Percentiles rank a stretch among this genome's conserved stretches.
Evolutionary conservation across 2,888 invertebrate species (phyloP).

Genomic region (Hybos culiciformis): DNA sequence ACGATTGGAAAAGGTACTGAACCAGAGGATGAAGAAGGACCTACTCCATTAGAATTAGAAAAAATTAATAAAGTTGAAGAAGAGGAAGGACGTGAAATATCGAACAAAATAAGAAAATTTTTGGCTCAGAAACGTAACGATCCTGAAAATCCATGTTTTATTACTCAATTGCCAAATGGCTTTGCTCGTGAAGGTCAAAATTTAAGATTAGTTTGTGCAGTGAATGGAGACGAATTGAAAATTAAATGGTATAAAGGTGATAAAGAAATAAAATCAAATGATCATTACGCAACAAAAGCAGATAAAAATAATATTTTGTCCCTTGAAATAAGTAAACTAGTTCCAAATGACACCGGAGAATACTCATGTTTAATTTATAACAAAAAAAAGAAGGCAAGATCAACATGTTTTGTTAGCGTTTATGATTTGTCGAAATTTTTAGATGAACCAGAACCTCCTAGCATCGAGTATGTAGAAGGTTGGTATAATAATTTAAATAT

Average conservation of each 20-base stretch:
- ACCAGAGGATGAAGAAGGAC: not conserved
- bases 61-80: not conserved
- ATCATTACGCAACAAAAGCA: not conserved
- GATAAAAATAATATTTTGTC: not conserved
- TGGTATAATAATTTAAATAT: not conserved
- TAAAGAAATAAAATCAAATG: not conserved
- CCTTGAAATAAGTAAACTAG: not conserved
- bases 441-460: not conserved
- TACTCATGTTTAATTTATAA: not conserved
- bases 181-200: not conserved
- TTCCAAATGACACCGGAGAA: not conserved
- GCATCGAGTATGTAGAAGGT: not conserved
- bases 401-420: not conserved
- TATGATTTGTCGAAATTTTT: not conserved
- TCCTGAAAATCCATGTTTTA: not conserved
- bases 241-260: slow-evolving; percentile 1
- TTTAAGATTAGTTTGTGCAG: not conserved
- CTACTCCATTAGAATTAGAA: not conserved
- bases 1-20: not conserved
- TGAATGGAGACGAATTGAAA: not conserved
- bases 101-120: not conserved
- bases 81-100: not conserved
- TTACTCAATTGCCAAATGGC: not conserved
- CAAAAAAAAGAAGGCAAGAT: not conserved
- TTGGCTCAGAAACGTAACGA: not conserved